Evolutionary conservation across 1,140 invertebrate species (phyloP).

Genomic region (Chymomyza costata): DNA sequence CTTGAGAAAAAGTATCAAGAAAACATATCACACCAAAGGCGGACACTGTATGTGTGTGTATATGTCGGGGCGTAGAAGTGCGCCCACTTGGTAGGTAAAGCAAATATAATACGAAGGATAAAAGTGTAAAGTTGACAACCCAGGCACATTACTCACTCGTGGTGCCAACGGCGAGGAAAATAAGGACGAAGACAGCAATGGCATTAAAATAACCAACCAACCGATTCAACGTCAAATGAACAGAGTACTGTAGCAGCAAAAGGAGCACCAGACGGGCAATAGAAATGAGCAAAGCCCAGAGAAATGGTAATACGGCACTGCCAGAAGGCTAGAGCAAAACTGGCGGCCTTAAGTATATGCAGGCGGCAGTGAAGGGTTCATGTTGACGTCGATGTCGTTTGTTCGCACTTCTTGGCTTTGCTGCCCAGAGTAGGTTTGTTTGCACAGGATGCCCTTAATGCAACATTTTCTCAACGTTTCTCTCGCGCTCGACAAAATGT

Average conservation of each 20-base stretch:
- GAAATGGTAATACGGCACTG: slow-evolving; percentile 61
- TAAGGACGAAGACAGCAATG: slow-evolving; percentile 16
- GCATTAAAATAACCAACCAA: slow-evolving; percentile 70
- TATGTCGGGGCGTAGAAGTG: slow-evolving; percentile 19
- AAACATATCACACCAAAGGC: slow-evolving; percentile 63
- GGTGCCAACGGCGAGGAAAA: slow-evolving; percentile 44
- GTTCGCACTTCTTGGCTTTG: slow-evolving; percentile 29
- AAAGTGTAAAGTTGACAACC: slow-evolving; percentile 73
- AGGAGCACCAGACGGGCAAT: slow-evolving; percentile 29
- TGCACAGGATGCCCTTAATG: slow-evolving; percentile 31
- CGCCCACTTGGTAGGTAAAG: slow-evolving; percentile 42
- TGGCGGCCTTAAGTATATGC: slow-evolving; percentile 26
- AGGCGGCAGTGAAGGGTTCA: slow-evolving; percentile 34
- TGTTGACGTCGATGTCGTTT: slow-evolving; percentile 21
- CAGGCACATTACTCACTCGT: slow-evolving; percentile 70
- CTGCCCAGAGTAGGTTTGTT: slow-evolving; percentile 5
- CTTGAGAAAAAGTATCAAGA: slow-evolving; percentile 70
- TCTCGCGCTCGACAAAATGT: slow-evolving; percentile 49
- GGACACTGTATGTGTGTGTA: slow-evolving; percentile 13
- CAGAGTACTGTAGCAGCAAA: slow-evolving; percentile 36
- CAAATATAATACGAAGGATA: slow-evolving; percentile 71
- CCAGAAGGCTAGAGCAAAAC: slow-evolving; percentile 8
- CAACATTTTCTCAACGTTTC: slow-evolving; percentile 56
- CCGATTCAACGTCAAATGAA: slow-evolving; percentile 65
- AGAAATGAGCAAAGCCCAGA: slow-evolving; percentile 65